These are phyloP conservation scores for Pammene aurita DNA, from an alignment of 2,888 invertebrate species.

Conservation along the genomic window DNA sequence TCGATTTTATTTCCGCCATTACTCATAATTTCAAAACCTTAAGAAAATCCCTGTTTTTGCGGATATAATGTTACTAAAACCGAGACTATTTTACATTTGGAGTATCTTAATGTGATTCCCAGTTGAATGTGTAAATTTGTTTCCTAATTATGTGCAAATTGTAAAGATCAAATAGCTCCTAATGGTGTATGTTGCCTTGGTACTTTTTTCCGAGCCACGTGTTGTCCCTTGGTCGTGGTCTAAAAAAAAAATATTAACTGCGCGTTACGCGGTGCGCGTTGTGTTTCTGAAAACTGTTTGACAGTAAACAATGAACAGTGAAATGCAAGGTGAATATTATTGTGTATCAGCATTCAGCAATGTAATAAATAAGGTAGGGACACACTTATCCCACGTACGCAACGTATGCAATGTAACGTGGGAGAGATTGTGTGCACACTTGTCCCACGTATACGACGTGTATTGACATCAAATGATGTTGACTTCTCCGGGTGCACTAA, in stretches of 20 bases:
- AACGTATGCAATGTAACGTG: too few species aligned
- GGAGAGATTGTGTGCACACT: too few species aligned
- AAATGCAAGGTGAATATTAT: not conserved
- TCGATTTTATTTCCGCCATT: conserved; percentile 26
- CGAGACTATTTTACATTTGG: not conserved
- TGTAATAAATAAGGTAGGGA: too few species aligned
- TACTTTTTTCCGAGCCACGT: conserved; percentile 21
- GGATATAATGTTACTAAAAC: not conserved
- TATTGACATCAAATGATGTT: too few species aligned
- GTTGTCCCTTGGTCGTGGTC: conserved; percentile 3
- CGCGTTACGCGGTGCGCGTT: conserved; percentile 3
- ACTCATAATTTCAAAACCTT: conserved; percentile 9
- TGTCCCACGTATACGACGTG: too few species aligned
- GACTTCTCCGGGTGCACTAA: too few species aligned
- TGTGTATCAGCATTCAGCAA: too few species aligned
- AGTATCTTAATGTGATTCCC: not conserved
- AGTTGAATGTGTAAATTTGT: too few species aligned
- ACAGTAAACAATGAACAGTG: too few species aligned
- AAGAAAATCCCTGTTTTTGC: not conserved
- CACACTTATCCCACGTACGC: too few species aligned
- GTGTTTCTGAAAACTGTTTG: too few species aligned
- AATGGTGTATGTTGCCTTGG: conserved; percentile 12
- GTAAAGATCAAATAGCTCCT: not conserved
- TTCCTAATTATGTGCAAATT: not conserved
- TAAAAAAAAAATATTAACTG: not conserved